Conservation (phyloP, 1,140 invertebrate species). For the Procambarus clarkii region DNA sequence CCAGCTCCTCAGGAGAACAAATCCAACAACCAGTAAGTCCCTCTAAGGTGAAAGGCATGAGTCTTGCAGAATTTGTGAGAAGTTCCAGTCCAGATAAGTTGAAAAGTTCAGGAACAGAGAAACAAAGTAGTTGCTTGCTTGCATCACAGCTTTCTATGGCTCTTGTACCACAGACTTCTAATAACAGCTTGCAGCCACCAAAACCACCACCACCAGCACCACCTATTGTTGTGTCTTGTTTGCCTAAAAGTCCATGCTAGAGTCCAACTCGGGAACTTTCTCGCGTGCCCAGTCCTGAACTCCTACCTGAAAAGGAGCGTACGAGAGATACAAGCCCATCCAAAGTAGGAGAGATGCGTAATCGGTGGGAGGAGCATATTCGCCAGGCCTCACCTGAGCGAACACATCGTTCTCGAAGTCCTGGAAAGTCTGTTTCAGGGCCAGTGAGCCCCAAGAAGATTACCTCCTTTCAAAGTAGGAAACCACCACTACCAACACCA, state of each 20-base stretch:
- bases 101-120: conserved; percentile 37
- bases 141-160: not conserved
- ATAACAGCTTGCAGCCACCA: not conserved
- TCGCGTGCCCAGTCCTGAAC: conserved; percentile 38
- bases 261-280: conserved; percentile 30
- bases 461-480: not conserved
- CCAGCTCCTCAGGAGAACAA: not conserved
- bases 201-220: not conserved
- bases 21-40: conserved; percentile 27
- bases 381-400: conserved; percentile 68
- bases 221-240: conserved; percentile 55
- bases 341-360: conserved; percentile 63
- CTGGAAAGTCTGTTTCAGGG: conserved; percentile 8
- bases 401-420: conserved; percentile 61
- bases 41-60: conserved; percentile 44
- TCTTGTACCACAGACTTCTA: not conserved
- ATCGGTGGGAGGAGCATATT: conserved; percentile 70
- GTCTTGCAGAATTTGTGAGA: conserved; percentile 52
- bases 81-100: conserved; percentile 44
- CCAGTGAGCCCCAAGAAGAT: conserved; percentile 38
- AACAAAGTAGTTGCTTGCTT: conserved; percentile 24
- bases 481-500: too few relatives aligned
- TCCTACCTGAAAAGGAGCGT: conserved; percentile 18
- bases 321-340: conserved; percentile 58
- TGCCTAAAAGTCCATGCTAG: conserved; percentile 53